Evolutionary conservation across 2,797 vertebrate genomes (phyloP).

Genomic region (Prionace glauca): DNA sequence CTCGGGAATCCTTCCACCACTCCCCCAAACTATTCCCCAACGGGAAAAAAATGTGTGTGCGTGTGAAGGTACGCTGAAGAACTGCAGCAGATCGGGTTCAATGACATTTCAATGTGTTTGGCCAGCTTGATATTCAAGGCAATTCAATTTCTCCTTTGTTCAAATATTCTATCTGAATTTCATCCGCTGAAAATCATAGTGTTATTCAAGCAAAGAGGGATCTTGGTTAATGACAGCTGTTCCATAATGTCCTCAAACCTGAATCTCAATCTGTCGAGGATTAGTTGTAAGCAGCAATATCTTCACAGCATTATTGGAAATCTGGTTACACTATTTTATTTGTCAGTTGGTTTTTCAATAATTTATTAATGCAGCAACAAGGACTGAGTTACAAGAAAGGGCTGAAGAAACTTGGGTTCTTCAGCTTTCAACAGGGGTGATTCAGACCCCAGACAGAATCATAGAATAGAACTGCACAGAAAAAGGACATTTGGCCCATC

Average conservation of each 20-base stretch:
- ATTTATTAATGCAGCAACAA: not conserved
- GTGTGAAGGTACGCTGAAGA: too few species aligned
- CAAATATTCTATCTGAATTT: not conserved
- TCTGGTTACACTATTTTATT: not conserved
- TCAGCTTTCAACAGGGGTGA: not conserved
- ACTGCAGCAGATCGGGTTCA: not conserved
- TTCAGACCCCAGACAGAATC: not conserved
- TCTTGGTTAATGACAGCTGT: not conserved
- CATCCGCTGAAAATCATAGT: not conserved
- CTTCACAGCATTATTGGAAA: not conserved
- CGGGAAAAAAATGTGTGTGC: too few species aligned
- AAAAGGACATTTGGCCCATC: not conserved
- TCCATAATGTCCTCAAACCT: not conserved
- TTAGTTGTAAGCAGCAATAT: not conserved
- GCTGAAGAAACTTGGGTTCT: not conserved
- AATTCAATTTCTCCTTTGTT: not conserved
- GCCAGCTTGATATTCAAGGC: not conserved
- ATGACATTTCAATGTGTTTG: not conserved
- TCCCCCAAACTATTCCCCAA: too few species aligned
- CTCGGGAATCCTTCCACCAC: too few species aligned
- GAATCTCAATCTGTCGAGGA: not conserved
- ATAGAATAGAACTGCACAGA: not conserved
- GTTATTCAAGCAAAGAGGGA: not conserved
- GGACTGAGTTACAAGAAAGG: not conserved
- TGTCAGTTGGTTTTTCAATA: not conserved